A percentile compares a stretch with the other conserved stretches of the same genome.
phyloP scores from a whole-genome alignment of 1,140 invertebrate species.

The Aphelinus atriplicis region DNA sequence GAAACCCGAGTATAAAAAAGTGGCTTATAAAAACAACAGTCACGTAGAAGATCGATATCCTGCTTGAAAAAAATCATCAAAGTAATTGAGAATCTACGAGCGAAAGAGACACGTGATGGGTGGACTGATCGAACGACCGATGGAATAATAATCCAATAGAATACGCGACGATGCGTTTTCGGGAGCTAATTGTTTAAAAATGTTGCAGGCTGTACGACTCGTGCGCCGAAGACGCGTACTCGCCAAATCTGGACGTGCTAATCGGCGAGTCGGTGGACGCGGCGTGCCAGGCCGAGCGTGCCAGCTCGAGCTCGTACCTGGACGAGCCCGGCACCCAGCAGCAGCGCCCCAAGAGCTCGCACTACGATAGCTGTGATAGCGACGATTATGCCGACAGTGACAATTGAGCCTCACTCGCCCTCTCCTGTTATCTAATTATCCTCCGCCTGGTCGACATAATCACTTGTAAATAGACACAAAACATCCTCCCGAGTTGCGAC shows the following conservation, averaged over 20 bases:
- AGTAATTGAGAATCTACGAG: too few species aligned
- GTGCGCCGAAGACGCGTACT: constrained; percentile 55
- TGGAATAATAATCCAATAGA: too few species aligned
- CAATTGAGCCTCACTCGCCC: constrained; percentile 47
- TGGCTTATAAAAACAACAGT: too few species aligned
- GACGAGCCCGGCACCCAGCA: constrained; percentile 43
- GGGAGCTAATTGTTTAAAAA: too few species aligned
- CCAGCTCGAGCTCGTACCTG: constrained; percentile 41
- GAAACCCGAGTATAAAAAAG: too few species aligned
- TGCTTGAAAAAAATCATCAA: too few species aligned
- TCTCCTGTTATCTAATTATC: too few species aligned
- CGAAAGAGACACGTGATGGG: too few species aligned
- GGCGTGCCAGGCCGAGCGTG: constrained; percentile 19
- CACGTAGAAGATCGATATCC: too few species aligned
- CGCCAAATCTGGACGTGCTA: constrained; percentile 56
- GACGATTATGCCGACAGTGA: constrained; percentile 65
- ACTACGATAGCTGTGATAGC: constrained; percentile 62
- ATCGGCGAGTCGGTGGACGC: constrained; percentile 52
- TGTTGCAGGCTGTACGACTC: constrained; percentile 55
- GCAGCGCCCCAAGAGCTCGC: constrained; percentile 49
- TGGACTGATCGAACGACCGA: too few species aligned
- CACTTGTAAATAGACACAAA: constrained; percentile 28
- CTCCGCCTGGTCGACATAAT: too few species aligned
- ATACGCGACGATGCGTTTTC: too few species aligned
- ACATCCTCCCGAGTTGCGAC: constrained; percentile 3